Evolutionary conservation across 2,797 vertebrate genomes (phyloP).

Genomic region (Spinus pinus): DNA sequence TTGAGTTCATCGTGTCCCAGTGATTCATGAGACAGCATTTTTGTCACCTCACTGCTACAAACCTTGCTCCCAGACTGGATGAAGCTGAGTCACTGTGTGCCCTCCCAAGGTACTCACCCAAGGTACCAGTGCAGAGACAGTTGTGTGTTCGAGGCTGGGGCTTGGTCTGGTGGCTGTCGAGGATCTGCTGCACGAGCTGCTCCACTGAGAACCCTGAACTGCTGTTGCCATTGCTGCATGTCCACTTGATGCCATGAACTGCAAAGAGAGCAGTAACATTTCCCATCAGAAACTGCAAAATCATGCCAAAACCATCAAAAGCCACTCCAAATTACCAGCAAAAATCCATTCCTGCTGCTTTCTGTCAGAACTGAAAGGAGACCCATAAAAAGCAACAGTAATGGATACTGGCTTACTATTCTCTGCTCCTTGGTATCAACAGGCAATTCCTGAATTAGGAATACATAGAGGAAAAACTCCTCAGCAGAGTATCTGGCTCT

Average conservation of each 20-base stretch:
- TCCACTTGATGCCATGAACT: conserved; percentile 99
- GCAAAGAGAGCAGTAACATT: conserved; percentile 79
- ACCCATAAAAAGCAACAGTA: neutral
- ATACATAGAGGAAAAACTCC: neutral
- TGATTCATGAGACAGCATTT: neutral
- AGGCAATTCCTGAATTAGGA: neutral
- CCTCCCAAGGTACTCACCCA: conserved; percentile 83
- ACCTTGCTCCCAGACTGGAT: neutral
- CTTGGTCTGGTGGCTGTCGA: conserved; percentile 99
- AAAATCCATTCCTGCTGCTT: neutral
- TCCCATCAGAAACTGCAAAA: conserved; percentile 7
- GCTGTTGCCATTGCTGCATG: conserved; percentile 99
- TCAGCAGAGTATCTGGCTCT: neutral
- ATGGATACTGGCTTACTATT: neutral
- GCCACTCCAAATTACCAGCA: neutral
- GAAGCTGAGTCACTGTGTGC: neutral
- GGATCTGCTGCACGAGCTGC: conserved; percentile 99
- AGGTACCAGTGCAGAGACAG: conserved; percentile 98
- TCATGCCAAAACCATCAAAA: neutral
- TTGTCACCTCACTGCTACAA: neutral
- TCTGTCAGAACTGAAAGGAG: neutral
- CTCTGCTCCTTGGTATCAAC: neutral
- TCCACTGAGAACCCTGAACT: conserved; percentile 99
- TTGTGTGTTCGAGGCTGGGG: conserved; percentile 99
- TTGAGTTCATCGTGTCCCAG: neutral